Conservation (phyloP, 2,797 vertebrate genomes). For the Gymnothorax javanicus region DNA sequence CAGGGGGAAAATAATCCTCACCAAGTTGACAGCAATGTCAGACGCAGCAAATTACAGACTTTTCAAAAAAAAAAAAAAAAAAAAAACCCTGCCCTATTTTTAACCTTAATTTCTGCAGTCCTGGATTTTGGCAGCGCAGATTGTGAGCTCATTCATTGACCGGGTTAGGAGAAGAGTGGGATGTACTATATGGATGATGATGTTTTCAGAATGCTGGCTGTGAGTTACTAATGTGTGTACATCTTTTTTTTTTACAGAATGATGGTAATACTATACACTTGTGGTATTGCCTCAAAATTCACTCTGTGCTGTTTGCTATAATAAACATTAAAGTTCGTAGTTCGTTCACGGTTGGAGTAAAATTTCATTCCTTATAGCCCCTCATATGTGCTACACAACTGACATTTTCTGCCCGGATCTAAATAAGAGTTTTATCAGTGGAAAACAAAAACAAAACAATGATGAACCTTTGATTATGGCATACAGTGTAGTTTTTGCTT, state of each 20-base stretch:
- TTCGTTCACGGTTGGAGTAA: conserved; percentile 51
- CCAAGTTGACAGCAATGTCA: conserved; percentile 62
- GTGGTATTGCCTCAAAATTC: conserved; percentile 58
- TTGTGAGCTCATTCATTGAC: conserved; percentile 58
- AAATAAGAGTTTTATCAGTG: conserved; percentile 60
- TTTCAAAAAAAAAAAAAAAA: conserved; percentile 60
- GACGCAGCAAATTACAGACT: conserved; percentile 51
- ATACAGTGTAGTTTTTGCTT: conserved; percentile 45
- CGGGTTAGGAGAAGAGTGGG: conserved; percentile 41
- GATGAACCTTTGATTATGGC: conserved; percentile 45
- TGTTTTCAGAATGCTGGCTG: conserved; percentile 13
- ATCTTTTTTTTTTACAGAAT: conserved; percentile 43
- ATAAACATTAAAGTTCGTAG: conserved; percentile 51
- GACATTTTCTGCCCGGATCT: conserved; percentile 47
- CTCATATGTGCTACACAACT: conserved; percentile 44
- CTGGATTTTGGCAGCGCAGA: conserved; percentile 57
- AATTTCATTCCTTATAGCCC: conserved; percentile 43
- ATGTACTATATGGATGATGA: conserved; percentile 16
- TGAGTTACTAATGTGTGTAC: not conserved
- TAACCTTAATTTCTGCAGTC: conserved; percentile 47
- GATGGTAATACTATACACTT: conserved; percentile 63
- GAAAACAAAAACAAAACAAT: conserved; percentile 42
- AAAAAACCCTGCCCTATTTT: conserved; percentile 52
- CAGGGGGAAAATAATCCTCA: conserved; percentile 67
- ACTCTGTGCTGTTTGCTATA: conserved; percentile 40